These are phyloP conservation scores for Lepisosteus oculatus DNA, from an alignment of 2,113 vertebrate genomes.

Conservation along the genomic window DNA sequence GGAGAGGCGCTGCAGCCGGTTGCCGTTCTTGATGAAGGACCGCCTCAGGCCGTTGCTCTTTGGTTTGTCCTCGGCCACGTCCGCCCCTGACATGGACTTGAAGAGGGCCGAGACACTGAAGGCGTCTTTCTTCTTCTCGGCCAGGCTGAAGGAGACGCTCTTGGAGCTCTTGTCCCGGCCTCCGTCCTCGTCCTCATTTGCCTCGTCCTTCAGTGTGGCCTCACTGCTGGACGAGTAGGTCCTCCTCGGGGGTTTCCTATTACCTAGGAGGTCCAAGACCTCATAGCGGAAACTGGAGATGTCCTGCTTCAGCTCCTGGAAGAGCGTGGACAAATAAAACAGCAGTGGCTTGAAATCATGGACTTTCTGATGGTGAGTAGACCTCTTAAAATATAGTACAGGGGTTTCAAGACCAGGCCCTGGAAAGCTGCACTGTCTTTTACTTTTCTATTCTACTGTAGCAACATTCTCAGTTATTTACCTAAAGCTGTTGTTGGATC, in stretches of 20 bases:
- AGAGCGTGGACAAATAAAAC: slow-evolving; percentile 3
- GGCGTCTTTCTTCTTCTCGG: slow-evolving; percentile 61
- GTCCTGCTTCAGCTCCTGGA: slow-evolving; percentile 93
- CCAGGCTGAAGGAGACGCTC: slow-evolving; percentile 66
- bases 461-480: too few relatives aligned
- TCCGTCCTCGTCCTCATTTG: slow-evolving; percentile 67
- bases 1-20: slow-evolving; percentile 72
- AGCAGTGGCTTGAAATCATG: too few relatives aligned
- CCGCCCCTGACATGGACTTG: slow-evolving; percentile 78
- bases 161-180: slow-evolving; percentile 63
- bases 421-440: too few relatives aligned
- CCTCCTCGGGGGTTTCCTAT: slow-evolving; percentile 83
- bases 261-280: slow-evolving; percentile 90
- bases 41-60: slow-evolving; percentile 87
- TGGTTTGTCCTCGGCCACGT: slow-evolving; percentile 73
- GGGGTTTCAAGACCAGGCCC: too few relatives aligned
- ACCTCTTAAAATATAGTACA: too few relatives aligned
- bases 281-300: slow-evolving; percentile 98
- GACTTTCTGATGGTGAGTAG: too few relatives aligned
- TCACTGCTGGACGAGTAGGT: slow-evolving; percentile 89
- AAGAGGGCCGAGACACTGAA: slow-evolving; percentile 80
- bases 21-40: slow-evolving; percentile 70
- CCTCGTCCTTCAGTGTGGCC: slow-evolving; percentile 75
- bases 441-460: too few relatives aligned
- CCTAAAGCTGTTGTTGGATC: too few relatives aligned